phyloP scores from a whole-genome alignment of 1,140 invertebrate genomes.

The Drosophila nigromelanica region DNA sequence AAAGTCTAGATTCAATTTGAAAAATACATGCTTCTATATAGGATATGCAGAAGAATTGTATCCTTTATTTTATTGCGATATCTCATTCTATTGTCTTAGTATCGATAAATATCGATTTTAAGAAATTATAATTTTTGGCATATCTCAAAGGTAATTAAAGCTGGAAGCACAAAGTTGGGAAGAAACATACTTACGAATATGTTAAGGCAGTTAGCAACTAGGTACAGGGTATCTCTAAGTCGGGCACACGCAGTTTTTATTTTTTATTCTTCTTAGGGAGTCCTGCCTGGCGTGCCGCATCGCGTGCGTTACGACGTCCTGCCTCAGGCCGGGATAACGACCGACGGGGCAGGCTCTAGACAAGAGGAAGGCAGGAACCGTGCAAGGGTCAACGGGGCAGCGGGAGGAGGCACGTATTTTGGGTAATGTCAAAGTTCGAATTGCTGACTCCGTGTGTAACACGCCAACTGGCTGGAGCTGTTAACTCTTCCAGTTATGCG shows the following conservation, averaged over 20 bases:
- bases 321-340: slow-evolving; percentile 9
- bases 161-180: neutral
- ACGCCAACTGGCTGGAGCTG: slow-evolving; percentile 13
- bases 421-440: slow-evolving; percentile 50
- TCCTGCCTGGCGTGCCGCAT: slow-evolving; percentile 18
- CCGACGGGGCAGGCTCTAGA: neutral
- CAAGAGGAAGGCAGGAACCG: too few relatives aligned
- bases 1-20: too few relatives aligned
- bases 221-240: neutral
- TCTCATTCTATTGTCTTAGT: too few relatives aligned
- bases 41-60: too few relatives aligned
- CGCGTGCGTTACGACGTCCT: slow-evolving; percentile 25
- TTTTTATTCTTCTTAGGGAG: neutral
- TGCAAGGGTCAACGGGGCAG: too few relatives aligned
- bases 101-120: too few relatives aligned
- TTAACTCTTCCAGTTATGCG: slow-evolving; percentile 39
- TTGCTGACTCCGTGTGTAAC: slow-evolving; percentile 1
- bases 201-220: too few relatives aligned
- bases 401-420: neutral
- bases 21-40: too few relatives aligned
- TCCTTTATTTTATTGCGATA: too few relatives aligned
- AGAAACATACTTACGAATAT: too few relatives aligned
- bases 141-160: too few relatives aligned
- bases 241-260: neutral
- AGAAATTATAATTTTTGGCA: too few relatives aligned